Evolutionary conservation across 1,140 invertebrate genomes (phyloP).

Genomic region (Drosophila mauritiana): DNA sequence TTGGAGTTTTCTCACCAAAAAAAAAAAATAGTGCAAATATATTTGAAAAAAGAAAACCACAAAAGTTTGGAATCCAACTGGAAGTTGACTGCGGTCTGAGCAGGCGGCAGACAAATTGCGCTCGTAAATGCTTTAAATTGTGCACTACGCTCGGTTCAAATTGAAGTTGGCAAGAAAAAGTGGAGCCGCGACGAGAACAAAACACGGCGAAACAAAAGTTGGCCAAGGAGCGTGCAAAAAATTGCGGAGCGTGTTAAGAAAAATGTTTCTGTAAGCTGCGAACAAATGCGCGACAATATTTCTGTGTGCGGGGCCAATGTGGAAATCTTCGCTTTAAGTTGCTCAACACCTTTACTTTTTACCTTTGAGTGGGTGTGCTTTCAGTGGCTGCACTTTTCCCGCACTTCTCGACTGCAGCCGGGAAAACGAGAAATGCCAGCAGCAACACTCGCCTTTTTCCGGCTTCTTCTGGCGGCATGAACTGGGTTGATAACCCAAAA

Average conservation of each 20-base stretch:
- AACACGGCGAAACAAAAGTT: slow-evolving; percentile 67
- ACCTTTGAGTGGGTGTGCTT: slow-evolving; percentile 11
- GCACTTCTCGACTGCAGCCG: slow-evolving; percentile 36
- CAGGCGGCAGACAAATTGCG: slow-evolving; percentile 72
- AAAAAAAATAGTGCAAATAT: background rate
- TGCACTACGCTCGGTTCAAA: slow-evolving; percentile 57
- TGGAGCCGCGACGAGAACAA: slow-evolving; percentile 29
- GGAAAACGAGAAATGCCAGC: slow-evolving; percentile 60
- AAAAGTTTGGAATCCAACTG: slow-evolving; percentile 49
- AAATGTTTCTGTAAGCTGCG: slow-evolving; percentile 81
- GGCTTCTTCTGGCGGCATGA: slow-evolving; percentile 38
- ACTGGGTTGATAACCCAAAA: slow-evolving; percentile 69
- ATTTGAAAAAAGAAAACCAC: background rate
- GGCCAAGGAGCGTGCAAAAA: slow-evolving; percentile 70
- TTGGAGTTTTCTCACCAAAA: slow-evolving; percentile 9
- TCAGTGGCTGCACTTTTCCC: slow-evolving; percentile 3
- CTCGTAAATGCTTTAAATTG: slow-evolving; percentile 81
- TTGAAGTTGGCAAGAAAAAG: slow-evolving; percentile 70
- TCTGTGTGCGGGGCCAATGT: slow-evolving; percentile 37
- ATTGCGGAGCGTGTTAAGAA: slow-evolving; percentile 78
- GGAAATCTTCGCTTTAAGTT: slow-evolving; percentile 45
- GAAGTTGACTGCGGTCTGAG: slow-evolving; percentile 70
- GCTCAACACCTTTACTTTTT: slow-evolving; percentile 34
- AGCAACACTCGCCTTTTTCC: slow-evolving; percentile 37
- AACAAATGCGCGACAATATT: slow-evolving; percentile 83